A percentile compares a stretch with the other conserved stretches of the same genome.
Conservation (phyloP, 2,797 vertebrate genomes). For the Lerista edwardsae region DNA sequence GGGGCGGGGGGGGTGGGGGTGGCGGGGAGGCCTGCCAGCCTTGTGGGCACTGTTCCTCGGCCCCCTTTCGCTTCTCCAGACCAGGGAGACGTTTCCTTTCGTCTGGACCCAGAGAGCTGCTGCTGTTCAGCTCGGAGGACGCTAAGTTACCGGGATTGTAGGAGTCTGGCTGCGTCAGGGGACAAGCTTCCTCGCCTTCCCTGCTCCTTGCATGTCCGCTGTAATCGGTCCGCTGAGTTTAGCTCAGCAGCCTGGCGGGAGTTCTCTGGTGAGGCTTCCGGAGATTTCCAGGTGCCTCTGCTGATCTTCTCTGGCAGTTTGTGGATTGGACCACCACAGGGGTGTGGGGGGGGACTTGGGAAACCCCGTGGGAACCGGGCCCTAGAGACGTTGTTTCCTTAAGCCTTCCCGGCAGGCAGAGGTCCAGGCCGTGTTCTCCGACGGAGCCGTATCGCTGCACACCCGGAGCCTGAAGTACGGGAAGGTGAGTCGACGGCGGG, state of each 20-base stretch:
- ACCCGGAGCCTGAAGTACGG: slow-evolving; percentile 97
- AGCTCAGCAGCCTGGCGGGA: neutral
- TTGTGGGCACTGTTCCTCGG: neutral
- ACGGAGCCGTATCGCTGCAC: slow-evolving; percentile 92
- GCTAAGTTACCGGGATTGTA: no score
- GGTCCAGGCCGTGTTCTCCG: slow-evolving; percentile 94
- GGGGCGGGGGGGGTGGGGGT: no score
- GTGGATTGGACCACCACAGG: neutral
- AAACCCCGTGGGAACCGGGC: fast-evolving
- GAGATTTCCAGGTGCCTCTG: no score
- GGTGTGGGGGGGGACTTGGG: no score
- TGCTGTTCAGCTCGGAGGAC: neutral
- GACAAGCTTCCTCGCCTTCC: neutral
- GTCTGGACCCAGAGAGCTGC: no score
- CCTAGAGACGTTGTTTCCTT: slow-evolving; percentile 68
- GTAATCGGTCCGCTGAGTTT: neutral
- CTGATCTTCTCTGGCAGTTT: no score
- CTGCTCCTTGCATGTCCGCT: neutral
- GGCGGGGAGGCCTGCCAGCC: neutral
- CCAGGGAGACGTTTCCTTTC: no score
- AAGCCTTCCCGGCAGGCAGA: slow-evolving; percentile 85
- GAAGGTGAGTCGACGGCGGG: no score
- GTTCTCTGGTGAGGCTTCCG: neutral
- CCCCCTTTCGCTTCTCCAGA: no score
- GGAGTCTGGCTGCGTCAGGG: no score